Conservation (phyloP, 2,797 vertebrate species). For the Crax fasciolata region DNA sequence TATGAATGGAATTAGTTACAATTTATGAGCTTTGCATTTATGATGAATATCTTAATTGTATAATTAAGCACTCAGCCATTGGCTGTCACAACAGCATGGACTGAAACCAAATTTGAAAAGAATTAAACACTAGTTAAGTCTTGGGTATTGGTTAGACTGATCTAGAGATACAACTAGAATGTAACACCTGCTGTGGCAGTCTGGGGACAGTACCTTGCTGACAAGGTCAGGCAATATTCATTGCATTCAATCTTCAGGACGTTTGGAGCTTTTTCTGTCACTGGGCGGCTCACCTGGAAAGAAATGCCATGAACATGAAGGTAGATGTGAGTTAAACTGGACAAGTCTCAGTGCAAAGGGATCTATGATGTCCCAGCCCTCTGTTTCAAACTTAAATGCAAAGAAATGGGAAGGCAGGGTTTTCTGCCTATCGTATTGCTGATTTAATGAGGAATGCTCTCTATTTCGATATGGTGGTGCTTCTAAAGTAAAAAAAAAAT, state of each 20-base stretch:
- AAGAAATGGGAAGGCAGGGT: not conserved
- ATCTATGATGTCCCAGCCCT: not conserved
- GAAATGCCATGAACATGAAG: slow-evolving; percentile 33
- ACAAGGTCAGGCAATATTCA: slow-evolving; percentile 89
- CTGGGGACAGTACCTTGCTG: slow-evolving; percentile 88
- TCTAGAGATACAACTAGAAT: not conserved
- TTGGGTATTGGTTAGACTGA: not conserved
- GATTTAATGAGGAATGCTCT: not conserved
- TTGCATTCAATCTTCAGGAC: slow-evolving; percentile 90
- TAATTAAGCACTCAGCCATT: not conserved
- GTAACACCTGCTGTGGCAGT: not conserved
- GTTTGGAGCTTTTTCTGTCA: slow-evolving; percentile 89
- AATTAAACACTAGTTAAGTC: not conserved
- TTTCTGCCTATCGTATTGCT: not conserved
- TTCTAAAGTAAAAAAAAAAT: not conserved
- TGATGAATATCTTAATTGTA: not conserved
- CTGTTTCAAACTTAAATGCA: not conserved
- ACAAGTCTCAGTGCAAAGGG: not conserved
- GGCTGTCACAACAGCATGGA: not conserved
- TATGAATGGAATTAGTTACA: not conserved
- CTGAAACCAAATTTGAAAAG: slow-evolving; percentile 2
- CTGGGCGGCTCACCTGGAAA: slow-evolving; percentile 90
- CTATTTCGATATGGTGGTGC: not conserved
- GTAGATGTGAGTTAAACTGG: not conserved
- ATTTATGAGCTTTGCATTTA: not conserved